A percentile compares a stretch with the other conserved stretches of the same genome.
These are phyloP conservation scores for Vespertilio murinus DNA, from an alignment of 2,797 vertebrate species.

Conservation along the genomic window DNA sequence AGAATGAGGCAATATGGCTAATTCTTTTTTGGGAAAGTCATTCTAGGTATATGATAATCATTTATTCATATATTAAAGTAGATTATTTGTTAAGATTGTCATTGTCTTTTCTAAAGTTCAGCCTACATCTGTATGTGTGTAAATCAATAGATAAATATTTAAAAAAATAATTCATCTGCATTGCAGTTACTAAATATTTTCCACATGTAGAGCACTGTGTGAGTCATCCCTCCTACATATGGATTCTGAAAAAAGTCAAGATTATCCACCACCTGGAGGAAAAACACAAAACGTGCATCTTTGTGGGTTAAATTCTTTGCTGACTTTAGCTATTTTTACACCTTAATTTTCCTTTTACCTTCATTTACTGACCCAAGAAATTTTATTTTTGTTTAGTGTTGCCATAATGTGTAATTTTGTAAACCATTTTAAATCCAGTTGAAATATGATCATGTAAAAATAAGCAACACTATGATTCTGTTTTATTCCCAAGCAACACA, in stretches of 20 bases:
- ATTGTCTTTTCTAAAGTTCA: neutral
- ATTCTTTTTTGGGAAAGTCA: neutral
- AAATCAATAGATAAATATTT: neutral
- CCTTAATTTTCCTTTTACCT: neutral
- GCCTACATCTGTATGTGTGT: neutral
- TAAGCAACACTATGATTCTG: neutral
- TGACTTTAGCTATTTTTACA: neutral
- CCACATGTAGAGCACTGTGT: neutral
- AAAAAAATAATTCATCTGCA: neutral
- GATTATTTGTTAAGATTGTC: neutral
- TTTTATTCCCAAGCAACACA: neutral
- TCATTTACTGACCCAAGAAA: neutral
- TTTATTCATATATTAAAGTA: neutral
- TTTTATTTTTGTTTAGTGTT: neutral
- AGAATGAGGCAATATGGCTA: neutral
- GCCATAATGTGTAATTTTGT: neutral
- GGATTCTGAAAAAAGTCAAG: neutral
- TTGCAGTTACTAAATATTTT: slow-evolving; percentile 5
- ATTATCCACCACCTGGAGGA: neutral
- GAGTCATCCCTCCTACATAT: neutral
- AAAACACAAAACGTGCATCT: neutral
- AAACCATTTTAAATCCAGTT: neutral
- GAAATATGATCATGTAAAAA: slow-evolving; percentile 34
- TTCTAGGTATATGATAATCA: neutral
- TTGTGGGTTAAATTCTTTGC: neutral